Conservation (phyloP, 2,888 invertebrate species). For the Barypeithes pellucidus region DNA sequence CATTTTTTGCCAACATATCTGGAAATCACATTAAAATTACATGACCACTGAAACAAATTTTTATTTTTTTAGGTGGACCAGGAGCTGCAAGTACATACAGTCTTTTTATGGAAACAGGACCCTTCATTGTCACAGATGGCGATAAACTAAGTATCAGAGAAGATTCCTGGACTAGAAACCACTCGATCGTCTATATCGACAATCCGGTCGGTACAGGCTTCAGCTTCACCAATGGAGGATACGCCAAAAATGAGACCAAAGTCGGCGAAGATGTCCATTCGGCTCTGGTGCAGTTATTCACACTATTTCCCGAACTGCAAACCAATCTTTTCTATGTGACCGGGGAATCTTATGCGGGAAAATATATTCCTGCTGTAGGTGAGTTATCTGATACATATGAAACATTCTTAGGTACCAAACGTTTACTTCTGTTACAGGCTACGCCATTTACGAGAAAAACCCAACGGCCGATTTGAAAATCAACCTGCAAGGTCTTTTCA, state of each 20-base stretch:
- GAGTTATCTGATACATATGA: no score
- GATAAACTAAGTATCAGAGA: slow-evolving; percentile 71
- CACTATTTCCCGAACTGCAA: slow-evolving; percentile 82
- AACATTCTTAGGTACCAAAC: no score
- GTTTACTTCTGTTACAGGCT: slow-evolving; percentile 79
- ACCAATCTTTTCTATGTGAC: slow-evolving; percentile 86
- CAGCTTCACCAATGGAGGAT: slow-evolving; percentile 90
- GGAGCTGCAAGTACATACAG: slow-evolving; percentile 84
- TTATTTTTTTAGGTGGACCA: slow-evolving; percentile 73
- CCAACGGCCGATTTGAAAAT: slow-evolving; percentile 57
- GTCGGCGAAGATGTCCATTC: slow-evolving; percentile 85
- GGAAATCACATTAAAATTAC: no score
- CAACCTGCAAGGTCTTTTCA: slow-evolving; percentile 67
- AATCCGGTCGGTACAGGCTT: slow-evolving; percentile 92
- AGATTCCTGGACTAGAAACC: slow-evolving; percentile 84
- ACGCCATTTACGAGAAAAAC: slow-evolving; percentile 79
- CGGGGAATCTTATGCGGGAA: slow-evolving; percentile 91
- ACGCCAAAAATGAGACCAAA: slow-evolving; percentile 83
- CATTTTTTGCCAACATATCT: no score
- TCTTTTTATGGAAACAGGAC: slow-evolving; percentile 87
- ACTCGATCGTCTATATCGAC: slow-evolving; percentile 90
- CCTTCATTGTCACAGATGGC: slow-evolving; percentile 73
- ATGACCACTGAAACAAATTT: not conserved
- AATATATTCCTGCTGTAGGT: slow-evolving; percentile 82
- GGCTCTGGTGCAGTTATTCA: slow-evolving; percentile 85